Base-by-base conservation (phyloP, 2,888 invertebrate genomes). In the Cylloceria caligata region DNA sequence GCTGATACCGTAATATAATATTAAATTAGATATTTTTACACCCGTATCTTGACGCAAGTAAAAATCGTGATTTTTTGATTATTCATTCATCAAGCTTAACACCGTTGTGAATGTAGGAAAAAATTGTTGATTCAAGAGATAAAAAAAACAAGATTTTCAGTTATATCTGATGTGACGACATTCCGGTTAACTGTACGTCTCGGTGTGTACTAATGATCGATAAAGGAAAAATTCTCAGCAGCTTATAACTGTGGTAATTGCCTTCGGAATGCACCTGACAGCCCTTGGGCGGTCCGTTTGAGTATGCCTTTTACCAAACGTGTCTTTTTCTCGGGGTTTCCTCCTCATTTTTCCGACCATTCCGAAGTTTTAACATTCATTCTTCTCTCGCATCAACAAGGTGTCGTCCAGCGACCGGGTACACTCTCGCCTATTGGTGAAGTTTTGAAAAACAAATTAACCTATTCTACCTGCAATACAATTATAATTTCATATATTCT, bases 171-270 rank as follows among this genome's bases (percentile, higher is more conserved):
- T 60, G 34, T 60, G 34, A 36, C 34, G 36, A 60, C 6, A 34
- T 7, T 34, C 34, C 34, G 34, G 6, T 57, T 27, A 30, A 57
- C 57, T 16, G 30, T 30, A 0, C n/a, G n/a, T 7, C 57, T 57
- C 34, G 34, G 19, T 27, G 55, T 13, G 11, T 24, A 57, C 34
- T 34, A 57, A 57, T 57, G 30, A 16, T 57, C 57, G 30, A 16
- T 30, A 13, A 30, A 30, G 57, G 57, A 30, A 57, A 52, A 52
- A 55, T 27, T 55, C 55, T 55, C 55, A 27, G 55, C 55, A 27
- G 27, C 16, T 27, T 24, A 1, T 27, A 36, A 0, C 16, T 60
- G 1, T 30, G 34, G 60, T 34, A 34, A 60, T 60, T 36, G 19
- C 30, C 34, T 60, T 16, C 36, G 36, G 19, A 36, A 3, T 2